Base-by-base conservation (phyloP, 2,888 invertebrate species). In the Clivina fossor region DNA sequence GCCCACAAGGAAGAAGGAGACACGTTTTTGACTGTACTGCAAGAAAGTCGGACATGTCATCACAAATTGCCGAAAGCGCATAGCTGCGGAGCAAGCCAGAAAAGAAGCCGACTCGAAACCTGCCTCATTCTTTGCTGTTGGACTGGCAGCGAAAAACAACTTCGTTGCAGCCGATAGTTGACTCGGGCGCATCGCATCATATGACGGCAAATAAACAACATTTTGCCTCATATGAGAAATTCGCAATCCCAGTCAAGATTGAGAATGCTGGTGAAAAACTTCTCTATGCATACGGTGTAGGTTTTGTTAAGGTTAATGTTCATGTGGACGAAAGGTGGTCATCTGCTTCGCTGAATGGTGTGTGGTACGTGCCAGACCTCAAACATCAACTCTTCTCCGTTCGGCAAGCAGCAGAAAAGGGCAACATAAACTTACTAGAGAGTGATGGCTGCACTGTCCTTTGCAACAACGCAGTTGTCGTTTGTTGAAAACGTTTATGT, bases 301-400 rank as follows among this genome's bases (percentile, higher is more conserved):
- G 56, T 8, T 24, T 19, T 37, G 40, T 57, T 22, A 46, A 59
- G n/a, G 28, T 59, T 7, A 50, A 59, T 26, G 50, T 53, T 7
- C 9, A 35, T 1, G 44, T 57, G 5, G 43, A 44, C 20, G 33
- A 37, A 11, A 49, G 41, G 22, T 60, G 53, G 57, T 41, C 43
- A 16, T 24, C 57, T 54, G 59, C 58, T 28, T 7, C 20, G 5
- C 22, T 63, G 26, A 51, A 50, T 40, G 49, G 60, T 38, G 44
- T 54, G 3, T 56, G 58, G 49, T 47, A 58, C 19, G 57, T 60
- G 24, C 55, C 58, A 37, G 43, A 43, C 33, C 18, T 33, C 26
- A 33, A 41, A 5, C 58, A 63, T 43, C 57, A 62, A 49, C 57
- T 62, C 4, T 63, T 62, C 47, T 63, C 60, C 15, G 33, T 62